Evolutionary conservation across 2,113 vertebrate genomes (phyloP).

Genomic region (Hylia prasina): DNA sequence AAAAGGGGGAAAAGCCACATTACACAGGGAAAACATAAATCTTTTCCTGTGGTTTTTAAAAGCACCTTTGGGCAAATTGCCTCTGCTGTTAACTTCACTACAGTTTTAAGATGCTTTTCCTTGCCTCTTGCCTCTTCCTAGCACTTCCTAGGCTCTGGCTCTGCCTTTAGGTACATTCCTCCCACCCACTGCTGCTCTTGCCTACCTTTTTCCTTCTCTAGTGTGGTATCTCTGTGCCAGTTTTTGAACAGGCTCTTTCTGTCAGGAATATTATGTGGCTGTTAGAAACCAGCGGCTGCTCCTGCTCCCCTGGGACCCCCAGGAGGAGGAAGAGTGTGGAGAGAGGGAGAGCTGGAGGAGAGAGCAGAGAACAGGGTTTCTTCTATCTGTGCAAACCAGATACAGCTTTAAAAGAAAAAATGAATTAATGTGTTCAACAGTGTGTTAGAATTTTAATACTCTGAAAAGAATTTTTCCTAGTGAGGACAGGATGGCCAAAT

Average conservation of each 20-base stretch:
- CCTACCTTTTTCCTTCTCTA: neutral
- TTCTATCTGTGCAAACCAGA: neutral
- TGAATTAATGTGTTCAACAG: neutral
- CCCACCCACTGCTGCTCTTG: neutral
- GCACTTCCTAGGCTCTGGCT: neutral
- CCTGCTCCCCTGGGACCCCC: neutral
- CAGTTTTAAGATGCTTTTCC: slow-evolving; percentile 35
- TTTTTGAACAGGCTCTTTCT: neutral
- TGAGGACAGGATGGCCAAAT: neutral
- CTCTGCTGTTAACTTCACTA: slow-evolving; percentile 36
- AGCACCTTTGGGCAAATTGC: slow-evolving; percentile 63
- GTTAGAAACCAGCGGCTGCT: neutral
- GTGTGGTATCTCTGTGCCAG: neutral
- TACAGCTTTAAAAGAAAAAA: neutral
- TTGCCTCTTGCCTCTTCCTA: neutral
- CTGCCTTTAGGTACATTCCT: neutral
- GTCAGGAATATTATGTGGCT: neutral
- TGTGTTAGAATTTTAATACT: neutral
- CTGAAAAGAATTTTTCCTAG: neutral
- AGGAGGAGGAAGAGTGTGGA: slow-evolving; percentile 4
- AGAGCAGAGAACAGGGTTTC: neutral
- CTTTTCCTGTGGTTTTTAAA: slow-evolving; percentile 67
- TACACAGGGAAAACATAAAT: slow-evolving; percentile 57
- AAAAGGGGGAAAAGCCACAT: slow-evolving; percentile 47
- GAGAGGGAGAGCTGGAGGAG: neutral